A percentile compares a stretch with the other conserved stretches of the same genome.
Evolutionary conservation across 1,140 invertebrate genomes (phyloP).

Genomic region (Drosophila malerkotliana): DNA sequence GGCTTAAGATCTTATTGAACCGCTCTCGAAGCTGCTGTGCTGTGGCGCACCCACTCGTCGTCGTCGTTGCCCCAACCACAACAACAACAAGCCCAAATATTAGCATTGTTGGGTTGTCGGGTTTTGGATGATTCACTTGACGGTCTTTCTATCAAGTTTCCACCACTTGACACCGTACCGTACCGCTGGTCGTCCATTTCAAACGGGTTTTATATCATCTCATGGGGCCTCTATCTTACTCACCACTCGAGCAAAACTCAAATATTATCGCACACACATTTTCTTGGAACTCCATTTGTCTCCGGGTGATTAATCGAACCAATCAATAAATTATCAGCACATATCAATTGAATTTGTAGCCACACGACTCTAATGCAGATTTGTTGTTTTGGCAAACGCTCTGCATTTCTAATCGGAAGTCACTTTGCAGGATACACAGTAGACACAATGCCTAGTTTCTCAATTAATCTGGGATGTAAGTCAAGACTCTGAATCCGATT

Average conservation of each 20-base stretch:
- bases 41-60: slow-evolving; percentile 32
- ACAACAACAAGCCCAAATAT: slow-evolving; percentile 29
- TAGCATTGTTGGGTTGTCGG: slow-evolving; percentile 30
- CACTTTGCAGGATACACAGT: slow-evolving; percentile 12
- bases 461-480: not conserved
- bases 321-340: slow-evolving; percentile 72
- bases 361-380: slow-evolving; percentile 34
- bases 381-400: slow-evolving; percentile 38
- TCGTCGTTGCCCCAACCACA: slow-evolving; percentile 1
- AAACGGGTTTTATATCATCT: slow-evolving; percentile 71
- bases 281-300: slow-evolving; percentile 61
- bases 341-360: slow-evolving; percentile 60
- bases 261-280: slow-evolving; percentile 58
- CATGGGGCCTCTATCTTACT: slow-evolving; percentile 32
- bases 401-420: slow-evolving; percentile 11
- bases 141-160: slow-evolving; percentile 49
- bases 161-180: slow-evolving; percentile 4
- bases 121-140: slow-evolving; percentile 53
- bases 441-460: not conserved
- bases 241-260: slow-evolving; percentile 28
- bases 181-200: slow-evolving; percentile 7
- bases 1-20: slow-evolving; percentile 38
- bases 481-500: no score
- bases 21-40: slow-evolving; percentile 17
- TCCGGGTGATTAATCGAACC: slow-evolving; percentile 58